These are phyloP conservation scores for Drosophila navojoa DNA, from an alignment of 1,140 invertebrate genomes.

Conservation along the genomic window DNA sequence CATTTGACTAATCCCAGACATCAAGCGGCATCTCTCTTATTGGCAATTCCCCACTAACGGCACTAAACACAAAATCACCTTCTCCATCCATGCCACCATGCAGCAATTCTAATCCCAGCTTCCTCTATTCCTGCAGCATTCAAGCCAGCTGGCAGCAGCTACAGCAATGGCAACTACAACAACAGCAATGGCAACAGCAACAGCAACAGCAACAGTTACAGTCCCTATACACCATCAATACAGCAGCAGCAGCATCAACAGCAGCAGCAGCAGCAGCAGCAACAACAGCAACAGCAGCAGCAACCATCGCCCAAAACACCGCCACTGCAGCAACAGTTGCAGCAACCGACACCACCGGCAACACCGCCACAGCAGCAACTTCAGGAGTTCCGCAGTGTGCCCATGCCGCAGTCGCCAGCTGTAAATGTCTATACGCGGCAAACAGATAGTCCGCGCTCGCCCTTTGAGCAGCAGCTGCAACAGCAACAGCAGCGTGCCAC, in stretches of 20 bases:
- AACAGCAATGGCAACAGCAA: slow-evolving; percentile 7
- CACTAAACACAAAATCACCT: slow-evolving; percentile 45
- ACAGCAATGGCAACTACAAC: slow-evolving; percentile 36
- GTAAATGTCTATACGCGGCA: slow-evolving; percentile 76
- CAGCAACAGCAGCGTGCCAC: slow-evolving; percentile 52
- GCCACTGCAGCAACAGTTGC: slow-evolving; percentile 38
- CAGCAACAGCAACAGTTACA: slow-evolving; percentile 37
- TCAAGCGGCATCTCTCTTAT: slow-evolving; percentile 36
- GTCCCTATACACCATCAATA: slow-evolving; percentile 26
- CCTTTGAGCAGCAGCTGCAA: slow-evolving; percentile 65
- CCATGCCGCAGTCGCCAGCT: slow-evolving; percentile 70
- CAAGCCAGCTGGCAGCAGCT: slow-evolving; percentile 56
- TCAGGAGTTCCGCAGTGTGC: slow-evolving; percentile 73
- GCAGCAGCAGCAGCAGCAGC: not conserved
- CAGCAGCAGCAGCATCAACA: slow-evolving; percentile 40
- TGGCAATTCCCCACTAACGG: slow-evolving; percentile 64
- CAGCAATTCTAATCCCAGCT: not conserved
- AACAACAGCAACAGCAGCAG: slow-evolving; percentile 48
- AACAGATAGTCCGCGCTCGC: slow-evolving; percentile 68
- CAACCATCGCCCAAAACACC: slow-evolving; percentile 32
- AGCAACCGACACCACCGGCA: slow-evolving; percentile 47
- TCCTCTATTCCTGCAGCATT: slow-evolving; percentile 40
- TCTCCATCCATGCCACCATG: too few relatives aligned
- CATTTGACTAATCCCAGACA: slow-evolving; percentile 60
- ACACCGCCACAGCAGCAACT: slow-evolving; percentile 47